These are phyloP conservation scores for Novumbra hubbsi DNA, from an alignment of 2,797 vertebrate species.

Conservation along the genomic window DNA sequence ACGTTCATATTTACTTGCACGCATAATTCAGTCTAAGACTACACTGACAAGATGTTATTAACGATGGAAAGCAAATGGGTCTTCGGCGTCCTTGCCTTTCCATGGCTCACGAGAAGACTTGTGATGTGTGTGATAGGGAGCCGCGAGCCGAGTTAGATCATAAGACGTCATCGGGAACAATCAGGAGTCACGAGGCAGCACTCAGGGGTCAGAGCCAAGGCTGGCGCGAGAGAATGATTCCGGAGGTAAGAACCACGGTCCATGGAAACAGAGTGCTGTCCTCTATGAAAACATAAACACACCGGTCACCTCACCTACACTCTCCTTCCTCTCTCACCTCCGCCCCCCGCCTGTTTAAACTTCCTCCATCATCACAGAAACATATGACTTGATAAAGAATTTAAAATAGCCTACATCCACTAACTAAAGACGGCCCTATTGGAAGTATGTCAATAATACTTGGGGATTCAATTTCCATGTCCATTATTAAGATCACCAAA, in stretches of 20 bases:
- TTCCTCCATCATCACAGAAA: background rate
- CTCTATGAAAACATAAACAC: slow-evolving; percentile 8
- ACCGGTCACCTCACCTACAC: background rate
- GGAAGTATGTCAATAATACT: background rate
- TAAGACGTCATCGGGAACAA: slow-evolving; percentile 13
- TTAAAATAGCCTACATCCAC: background rate
- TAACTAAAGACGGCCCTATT: background rate
- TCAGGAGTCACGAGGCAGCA: slow-evolving; percentile 6
- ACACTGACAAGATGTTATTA: background rate
- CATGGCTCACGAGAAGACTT: background rate
- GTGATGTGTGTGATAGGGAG: background rate
- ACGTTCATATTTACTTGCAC: background rate
- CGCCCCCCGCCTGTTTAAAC: background rate
- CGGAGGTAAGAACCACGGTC: slow-evolving; percentile 10
- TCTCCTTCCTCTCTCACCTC: background rate
- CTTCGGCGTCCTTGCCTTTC: slow-evolving; percentile 1
- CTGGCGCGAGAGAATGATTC: slow-evolving; percentile 2
- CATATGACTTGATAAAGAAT: background rate
- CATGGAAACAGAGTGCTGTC: slow-evolving; percentile 15
- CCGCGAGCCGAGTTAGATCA: slow-evolving; percentile 10
- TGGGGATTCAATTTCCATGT: slow-evolving; percentile 6
- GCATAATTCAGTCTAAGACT: background rate
- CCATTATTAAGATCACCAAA: slow-evolving; percentile 9
- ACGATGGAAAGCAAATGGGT: background rate
- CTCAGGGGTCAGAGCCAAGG: slow-evolving; percentile 12